These are phyloP conservation scores for Thymelicus lineola DNA, from an alignment of 2,888 invertebrate genomes.

Conservation along the genomic window DNA sequence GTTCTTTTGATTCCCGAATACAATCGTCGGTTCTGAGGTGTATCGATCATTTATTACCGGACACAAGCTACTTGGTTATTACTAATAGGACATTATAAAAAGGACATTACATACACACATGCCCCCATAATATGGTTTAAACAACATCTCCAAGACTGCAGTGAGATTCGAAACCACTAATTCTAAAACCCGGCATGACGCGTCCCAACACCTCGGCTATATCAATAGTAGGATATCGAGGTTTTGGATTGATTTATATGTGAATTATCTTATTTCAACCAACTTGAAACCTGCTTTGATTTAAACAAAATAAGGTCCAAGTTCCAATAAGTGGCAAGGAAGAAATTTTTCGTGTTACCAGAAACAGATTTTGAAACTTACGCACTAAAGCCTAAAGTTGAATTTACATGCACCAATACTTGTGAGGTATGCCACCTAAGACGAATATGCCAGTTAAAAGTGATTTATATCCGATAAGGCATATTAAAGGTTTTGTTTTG, in stretches of 20 bases:
- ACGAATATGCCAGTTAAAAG: constrained; percentile 79
- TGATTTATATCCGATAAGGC: constrained; percentile 82
- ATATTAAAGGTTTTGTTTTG: constrained; percentile 83
- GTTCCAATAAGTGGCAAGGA: background rate
- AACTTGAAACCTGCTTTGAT: constrained; percentile 26
- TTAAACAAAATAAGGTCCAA: accelerated
- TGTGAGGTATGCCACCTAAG: constrained; percentile 67
- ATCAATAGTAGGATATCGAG: constrained; percentile 66
- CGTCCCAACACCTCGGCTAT: constrained; percentile 57
- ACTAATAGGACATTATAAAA: background rate
- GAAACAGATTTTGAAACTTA: background rate
- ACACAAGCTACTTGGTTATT: too few species aligned
- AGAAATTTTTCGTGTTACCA: background rate
- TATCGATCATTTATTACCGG: too few species aligned
- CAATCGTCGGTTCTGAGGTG: too few species aligned
- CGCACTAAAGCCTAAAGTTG: background rate
- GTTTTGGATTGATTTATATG: constrained; percentile 70
- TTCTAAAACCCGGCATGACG: constrained; percentile 53
- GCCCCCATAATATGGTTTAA: constrained; percentile 5
- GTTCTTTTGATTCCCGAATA: too few species aligned
- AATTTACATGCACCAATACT: constrained; percentile 18
- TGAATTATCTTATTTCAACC: constrained; percentile 52
- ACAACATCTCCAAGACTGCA: background rate
- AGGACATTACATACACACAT: constrained; percentile 8
- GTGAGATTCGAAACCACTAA: constrained; percentile 45